phyloP scores from a whole-genome alignment of 2,113 vertebrate species.

The Sarotherodon lohbergeri region DNA sequence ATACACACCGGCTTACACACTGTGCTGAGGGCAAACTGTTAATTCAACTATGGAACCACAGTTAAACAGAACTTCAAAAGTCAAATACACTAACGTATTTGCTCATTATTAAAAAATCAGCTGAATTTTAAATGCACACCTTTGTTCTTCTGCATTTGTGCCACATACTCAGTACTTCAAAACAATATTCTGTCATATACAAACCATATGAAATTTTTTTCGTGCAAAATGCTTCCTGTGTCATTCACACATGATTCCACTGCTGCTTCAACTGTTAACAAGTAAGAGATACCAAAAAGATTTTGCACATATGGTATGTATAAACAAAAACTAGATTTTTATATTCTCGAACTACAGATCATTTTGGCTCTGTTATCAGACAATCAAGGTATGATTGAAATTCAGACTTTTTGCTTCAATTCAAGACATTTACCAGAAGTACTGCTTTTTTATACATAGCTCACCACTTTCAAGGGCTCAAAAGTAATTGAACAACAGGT shows the following conservation, averaged over 20 bases:
- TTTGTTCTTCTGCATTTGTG: background rate
- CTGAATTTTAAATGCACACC: background rate
- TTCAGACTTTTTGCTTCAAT: background rate
- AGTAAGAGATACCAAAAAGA: background rate
- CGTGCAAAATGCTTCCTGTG: background rate
- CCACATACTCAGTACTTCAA: background rate
- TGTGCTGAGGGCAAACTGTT: background rate
- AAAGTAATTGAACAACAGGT: background rate
- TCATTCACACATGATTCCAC: background rate
- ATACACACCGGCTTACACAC: background rate
- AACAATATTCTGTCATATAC: background rate
- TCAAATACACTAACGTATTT: constrained; percentile 17
- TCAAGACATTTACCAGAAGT: background rate
- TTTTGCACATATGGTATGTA: background rate
- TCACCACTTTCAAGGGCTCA: background rate
- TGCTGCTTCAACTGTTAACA: background rate
- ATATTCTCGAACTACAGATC: background rate
- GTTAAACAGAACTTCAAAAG: background rate
- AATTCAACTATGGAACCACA: background rate
- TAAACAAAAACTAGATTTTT: background rate
- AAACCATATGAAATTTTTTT: background rate
- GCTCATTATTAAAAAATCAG: background rate
- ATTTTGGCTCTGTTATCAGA: background rate
- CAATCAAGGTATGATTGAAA: background rate
- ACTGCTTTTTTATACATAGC: background rate